Conservation (phyloP, 2,113 vertebrate genomes). For the Mustela nigripes region DNA sequence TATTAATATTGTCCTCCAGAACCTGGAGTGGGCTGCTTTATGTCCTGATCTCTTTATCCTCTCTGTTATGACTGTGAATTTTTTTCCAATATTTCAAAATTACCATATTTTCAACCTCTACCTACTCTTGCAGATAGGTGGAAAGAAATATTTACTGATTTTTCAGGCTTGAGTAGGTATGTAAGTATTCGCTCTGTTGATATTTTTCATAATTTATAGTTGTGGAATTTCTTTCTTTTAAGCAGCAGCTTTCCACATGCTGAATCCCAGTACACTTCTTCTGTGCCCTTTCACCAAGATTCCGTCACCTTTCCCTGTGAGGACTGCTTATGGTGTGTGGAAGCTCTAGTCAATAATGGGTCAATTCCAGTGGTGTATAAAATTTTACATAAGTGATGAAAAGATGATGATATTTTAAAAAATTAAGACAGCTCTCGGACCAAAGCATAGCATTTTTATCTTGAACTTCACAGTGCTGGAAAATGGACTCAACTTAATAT, state of each 20-base stretch:
- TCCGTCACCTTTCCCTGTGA: not conserved
- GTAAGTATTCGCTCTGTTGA: not conserved
- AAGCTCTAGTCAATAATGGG: not conserved
- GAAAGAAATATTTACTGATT: not conserved
- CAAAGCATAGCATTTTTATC: conserved; percentile 31
- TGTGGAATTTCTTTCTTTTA: not conserved
- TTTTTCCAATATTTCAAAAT: conserved; percentile 32
- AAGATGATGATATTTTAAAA: not conserved
- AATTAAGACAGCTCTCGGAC: not conserved
- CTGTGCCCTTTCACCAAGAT: not conserved
- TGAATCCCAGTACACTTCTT: not conserved
- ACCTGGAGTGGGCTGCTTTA: not conserved
- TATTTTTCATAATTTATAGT: not conserved
- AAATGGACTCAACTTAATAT: not conserved
- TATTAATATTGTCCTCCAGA: not conserved
- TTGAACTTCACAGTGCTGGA: not conserved
- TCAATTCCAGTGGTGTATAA: not conserved
- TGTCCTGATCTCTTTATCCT: not conserved
- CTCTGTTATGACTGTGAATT: not conserved
- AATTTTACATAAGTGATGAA: not conserved
- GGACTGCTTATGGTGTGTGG: not conserved
- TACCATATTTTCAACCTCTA: not conserved
- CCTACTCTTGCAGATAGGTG: not conserved
- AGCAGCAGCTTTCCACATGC: not conserved
- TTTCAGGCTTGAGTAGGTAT: not conserved